Evolutionary conservation across 2,888 invertebrate genomes (phyloP), one percentile per base, ranked within the genome.

Genomic region (Melipona beecheii): DNA sequence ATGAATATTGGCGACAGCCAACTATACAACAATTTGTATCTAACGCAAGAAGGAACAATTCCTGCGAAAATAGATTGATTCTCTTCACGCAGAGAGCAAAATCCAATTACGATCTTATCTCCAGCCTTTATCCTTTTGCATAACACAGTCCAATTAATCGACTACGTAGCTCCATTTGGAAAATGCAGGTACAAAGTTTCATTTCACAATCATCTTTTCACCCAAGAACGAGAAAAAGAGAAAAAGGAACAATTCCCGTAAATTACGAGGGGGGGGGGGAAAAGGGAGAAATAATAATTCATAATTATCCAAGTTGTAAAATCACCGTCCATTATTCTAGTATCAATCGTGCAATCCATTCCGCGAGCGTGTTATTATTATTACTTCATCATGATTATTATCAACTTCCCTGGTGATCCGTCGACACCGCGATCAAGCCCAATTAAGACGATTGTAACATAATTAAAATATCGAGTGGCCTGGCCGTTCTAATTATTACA

Each of bases 401-500:
- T 81, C 78, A 50, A 69, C 62, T 81, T 78, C 73, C 78, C n/a
- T 50, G 62, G 49, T 6, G 54, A 68, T 68, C 72, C 15, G 78
- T 69, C 58, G 78, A 70, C 73, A 65, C 73, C 62, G 69, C 27
- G 69, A 64, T 73, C 69, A 81, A 69, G 69, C 43, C 52, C 70
- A 71, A 82, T 83, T 75, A 80, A 80, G 82, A 71, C 71, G 43
- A 24, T 6, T 4, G 72, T 21, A 5, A 27, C 27, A 50, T 80
- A 72, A 83, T 83, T 83, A 75, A 83, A 83, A 83, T 68, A 75
- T 82, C 82, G 54, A 70, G 60, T 27, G 36, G 50, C 56, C 21
- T 65, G 43, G 52, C 49, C 70, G 81, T 77, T 70, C 81, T 77
- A 75, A 84, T 77, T 80, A 80, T 72, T 77, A 71, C 74, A 81